These are phyloP conservation scores for Knipowitschia caucasica DNA, from an alignment of 2,797 vertebrate species.

Conservation along the genomic window DNA sequence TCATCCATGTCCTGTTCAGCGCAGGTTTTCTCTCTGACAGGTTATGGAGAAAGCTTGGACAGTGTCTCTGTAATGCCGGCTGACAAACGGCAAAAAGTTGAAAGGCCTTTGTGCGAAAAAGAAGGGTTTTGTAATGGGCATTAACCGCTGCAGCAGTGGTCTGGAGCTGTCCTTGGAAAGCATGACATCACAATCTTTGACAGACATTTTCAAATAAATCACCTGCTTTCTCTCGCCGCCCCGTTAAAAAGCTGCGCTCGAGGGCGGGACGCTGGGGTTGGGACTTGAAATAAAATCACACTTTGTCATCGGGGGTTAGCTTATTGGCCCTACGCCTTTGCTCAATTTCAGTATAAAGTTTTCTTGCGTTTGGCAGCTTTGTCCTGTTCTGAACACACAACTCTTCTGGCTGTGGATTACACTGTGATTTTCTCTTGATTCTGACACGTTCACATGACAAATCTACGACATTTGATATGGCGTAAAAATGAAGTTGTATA, in stretches of 20 bases:
- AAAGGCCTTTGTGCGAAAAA: slow-evolving; percentile 7
- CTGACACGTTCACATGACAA: too few species aligned
- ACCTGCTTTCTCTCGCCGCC: slow-evolving; percentile 82
- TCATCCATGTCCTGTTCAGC: slow-evolving; percentile 81
- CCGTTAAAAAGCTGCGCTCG: slow-evolving; percentile 35
- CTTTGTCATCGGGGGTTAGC: slow-evolving; percentile 7
- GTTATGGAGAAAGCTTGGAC: not conserved
- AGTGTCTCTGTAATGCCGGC: not conserved
- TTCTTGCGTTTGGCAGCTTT: slow-evolving; percentile 3
- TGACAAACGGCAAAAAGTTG: not conserved
- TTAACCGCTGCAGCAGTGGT: slow-evolving; percentile 77
- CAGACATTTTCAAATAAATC: slow-evolving; percentile 93
- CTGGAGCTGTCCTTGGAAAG: slow-evolving; percentile 93
- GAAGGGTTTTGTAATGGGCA: slow-evolving; percentile 37
- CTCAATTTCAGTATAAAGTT: not conserved
- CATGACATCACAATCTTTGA: slow-evolving; percentile 96
- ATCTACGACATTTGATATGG: too few species aligned
- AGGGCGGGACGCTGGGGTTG: slow-evolving; percentile 79
- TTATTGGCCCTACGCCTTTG: not conserved
- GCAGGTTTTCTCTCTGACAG: slow-evolving; percentile 26
- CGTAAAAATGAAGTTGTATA: too few species aligned
- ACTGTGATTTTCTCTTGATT: too few species aligned
- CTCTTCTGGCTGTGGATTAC: too few species aligned
- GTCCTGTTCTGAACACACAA: slow-evolving; percentile 35
- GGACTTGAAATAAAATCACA: slow-evolving; percentile 17